Evolutionary conservation across 2,888 invertebrate species (phyloP).

Genomic region (Tachina grossa): DNA sequence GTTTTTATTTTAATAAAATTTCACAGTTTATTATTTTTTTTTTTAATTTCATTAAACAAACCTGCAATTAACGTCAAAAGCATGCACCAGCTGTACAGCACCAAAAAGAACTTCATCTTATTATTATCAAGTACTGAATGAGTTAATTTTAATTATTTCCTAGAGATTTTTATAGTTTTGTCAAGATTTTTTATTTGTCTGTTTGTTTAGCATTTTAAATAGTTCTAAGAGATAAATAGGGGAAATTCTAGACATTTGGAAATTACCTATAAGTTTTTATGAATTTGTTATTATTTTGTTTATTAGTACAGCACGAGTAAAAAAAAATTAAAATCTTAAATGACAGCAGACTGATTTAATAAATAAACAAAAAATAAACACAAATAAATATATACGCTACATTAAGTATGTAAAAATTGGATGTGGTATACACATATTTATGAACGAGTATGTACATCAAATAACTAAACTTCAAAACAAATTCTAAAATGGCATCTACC

Average conservation of each 20-base stretch:
- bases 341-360: neutral
- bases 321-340: neutral
- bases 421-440: neutral
- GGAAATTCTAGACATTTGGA: constrained; percentile 26
- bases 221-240: constrained; percentile 7
- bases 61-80: constrained; percentile 39
- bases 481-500: too few relatives aligned
- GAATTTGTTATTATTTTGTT: constrained; percentile 9
- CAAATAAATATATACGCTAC: neutral
- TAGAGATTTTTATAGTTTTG: constrained; percentile 50
- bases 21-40: too few relatives aligned
- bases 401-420: neutral
- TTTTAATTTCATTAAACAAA: neutral
- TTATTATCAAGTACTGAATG: constrained; percentile 14
- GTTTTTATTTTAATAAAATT: neutral
- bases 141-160: neutral
- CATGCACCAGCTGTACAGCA: constrained; percentile 17
- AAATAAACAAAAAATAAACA: neutral
- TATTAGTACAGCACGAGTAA: too few relatives aligned
- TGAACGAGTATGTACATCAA: neutral
- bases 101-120: constrained; percentile 36
- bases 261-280: constrained; percentile 10
- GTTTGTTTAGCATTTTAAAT: neutral
- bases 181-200: neutral
- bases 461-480: neutral